A percentile compares a stretch with the other conserved stretches of the same genome.
Evolutionary conservation across 2,113 vertebrate genomes (phyloP).

Genomic region (Coregonus clupeaformis): DNA sequence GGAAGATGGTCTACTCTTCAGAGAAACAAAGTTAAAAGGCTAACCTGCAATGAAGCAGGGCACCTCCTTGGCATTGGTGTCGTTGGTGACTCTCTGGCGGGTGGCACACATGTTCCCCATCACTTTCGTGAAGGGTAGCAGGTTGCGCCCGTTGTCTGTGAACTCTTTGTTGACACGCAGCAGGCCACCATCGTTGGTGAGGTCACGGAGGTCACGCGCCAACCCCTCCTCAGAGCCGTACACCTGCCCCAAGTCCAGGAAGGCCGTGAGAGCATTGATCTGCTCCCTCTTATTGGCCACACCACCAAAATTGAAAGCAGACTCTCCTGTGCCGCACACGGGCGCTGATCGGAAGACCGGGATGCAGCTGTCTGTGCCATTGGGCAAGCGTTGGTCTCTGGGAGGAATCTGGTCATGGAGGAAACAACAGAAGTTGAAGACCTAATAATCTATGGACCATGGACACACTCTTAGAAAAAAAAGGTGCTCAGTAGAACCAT

Average conservation of each 20-base stretch:
- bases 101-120: conserved; percentile 61
- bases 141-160: conserved; percentile 61
- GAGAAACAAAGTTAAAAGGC: conserved; percentile 15
- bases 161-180: conserved; percentile 66
- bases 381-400: conserved; percentile 73
- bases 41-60: conserved; percentile 75
- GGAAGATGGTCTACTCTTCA: not conserved
- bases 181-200: conserved; percentile 54
- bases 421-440: too few species aligned
- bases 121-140: conserved; percentile 67
- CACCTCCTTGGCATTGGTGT: conserved; percentile 64
- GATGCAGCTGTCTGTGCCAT: conserved; percentile 71
- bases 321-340: conserved; percentile 57
- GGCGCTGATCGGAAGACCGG: conserved; percentile 81
- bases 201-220: conserved; percentile 59
- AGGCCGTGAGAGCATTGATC: conserved; percentile 73
- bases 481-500: too few species aligned
- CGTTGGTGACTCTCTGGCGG: conserved; percentile 55
- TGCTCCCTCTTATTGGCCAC: conserved; percentile 65
- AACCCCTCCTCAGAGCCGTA: conserved; percentile 69
- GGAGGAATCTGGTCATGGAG: conserved; percentile 76
- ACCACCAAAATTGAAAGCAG: conserved; percentile 66
- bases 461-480: too few species aligned
- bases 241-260: conserved; percentile 71
- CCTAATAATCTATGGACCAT: too few species aligned